Conservation (phyloP, 2,797 vertebrate species). For the Xerus rutilus region DNA sequence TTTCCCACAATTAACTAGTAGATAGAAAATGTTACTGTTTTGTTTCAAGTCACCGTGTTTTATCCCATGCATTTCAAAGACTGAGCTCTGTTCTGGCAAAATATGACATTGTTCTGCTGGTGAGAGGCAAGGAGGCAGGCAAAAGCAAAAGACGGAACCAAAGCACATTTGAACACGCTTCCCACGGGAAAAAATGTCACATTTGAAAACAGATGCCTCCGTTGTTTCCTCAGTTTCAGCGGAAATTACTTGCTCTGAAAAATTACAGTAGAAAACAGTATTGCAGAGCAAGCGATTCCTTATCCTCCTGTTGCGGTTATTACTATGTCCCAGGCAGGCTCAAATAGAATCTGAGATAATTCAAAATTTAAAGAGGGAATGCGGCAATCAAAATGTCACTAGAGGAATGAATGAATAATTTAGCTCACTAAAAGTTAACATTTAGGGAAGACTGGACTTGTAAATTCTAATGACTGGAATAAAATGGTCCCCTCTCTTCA, state of each 20-base stretch:
- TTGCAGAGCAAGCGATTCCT: not conserved
- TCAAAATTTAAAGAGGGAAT: constrained; percentile 68
- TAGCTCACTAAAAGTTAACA: constrained; percentile 68
- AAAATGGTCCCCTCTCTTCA: not conserved
- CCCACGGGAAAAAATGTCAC: constrained; percentile 67
- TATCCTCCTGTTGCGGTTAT: not conserved
- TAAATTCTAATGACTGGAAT: constrained; percentile 70
- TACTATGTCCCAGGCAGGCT: not conserved
- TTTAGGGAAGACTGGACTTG: constrained; percentile 79
- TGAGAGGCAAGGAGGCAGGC: constrained; percentile 27
- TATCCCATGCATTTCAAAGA: not conserved
- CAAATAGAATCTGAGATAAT: constrained; percentile 58
- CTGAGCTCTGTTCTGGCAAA: constrained; percentile 4
- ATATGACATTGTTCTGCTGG: not conserved
- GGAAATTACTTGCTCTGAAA: constrained; percentile 13
- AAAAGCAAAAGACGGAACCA: constrained; percentile 41
- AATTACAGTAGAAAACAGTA: not conserved
- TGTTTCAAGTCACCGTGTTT: constrained; percentile 13
- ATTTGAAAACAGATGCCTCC: constrained; percentile 59
- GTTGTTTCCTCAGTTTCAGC: not conserved
- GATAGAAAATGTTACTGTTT: not conserved
- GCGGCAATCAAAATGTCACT: constrained; percentile 67
- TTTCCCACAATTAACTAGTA: not conserved
- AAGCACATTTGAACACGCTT: constrained; percentile 22
- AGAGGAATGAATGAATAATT: constrained; percentile 69